Base-by-base conservation (phyloP, 2,888 invertebrate genomes). In the Pogonocherus hispidulus region DNA sequence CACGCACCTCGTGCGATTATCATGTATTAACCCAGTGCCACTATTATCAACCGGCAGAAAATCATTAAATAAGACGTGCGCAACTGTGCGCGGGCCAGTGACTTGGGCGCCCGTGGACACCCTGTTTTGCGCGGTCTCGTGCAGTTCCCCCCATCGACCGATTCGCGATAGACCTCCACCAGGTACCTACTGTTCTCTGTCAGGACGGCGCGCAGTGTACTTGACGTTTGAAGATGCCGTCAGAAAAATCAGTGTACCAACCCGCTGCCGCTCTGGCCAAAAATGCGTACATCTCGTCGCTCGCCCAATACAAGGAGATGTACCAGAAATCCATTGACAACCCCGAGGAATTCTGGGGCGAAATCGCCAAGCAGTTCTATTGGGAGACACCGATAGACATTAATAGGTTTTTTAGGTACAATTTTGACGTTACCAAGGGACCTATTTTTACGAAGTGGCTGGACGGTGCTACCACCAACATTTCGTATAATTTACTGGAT, bases 401-500 rank as follows among this genome's bases (percentile, higher is more conserved):
- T 66, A 91, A 92, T 66, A 92, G 93, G 77, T 95, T 97, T 83
- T 88, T 94, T 79, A 92, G 93, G 11, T 98, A 94, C 86, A 99
- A 99, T 86, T 98, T 99, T 84, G 93, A 99, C 85, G 85, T 93
- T 55, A 90, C 89, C 73, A 93, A 96, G 84, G 99, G 99, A 56
- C 93, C 94, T 9, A 92, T 99, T 78, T 94, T 90, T 79, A 93
- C 96, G 51, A 96, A 95, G 86, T 99, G 97, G 95, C 92, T 99
- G 92, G 94, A 95, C 80, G 98, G 97, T 8, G 95, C 95, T 3
- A 91, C 93, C 37, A 99, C 98, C 44, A 99, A 99, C 85, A 91
- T 99, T 73, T 96, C 95, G 84, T 99, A 97, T 87, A 99, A 99
- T 87, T 89, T 96, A 59, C 87, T 99, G 77, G 99, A 99, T 86